phyloP scores from a whole-genome alignment of 2,888 invertebrate species.

The Drosophila nigricruria region DNA sequence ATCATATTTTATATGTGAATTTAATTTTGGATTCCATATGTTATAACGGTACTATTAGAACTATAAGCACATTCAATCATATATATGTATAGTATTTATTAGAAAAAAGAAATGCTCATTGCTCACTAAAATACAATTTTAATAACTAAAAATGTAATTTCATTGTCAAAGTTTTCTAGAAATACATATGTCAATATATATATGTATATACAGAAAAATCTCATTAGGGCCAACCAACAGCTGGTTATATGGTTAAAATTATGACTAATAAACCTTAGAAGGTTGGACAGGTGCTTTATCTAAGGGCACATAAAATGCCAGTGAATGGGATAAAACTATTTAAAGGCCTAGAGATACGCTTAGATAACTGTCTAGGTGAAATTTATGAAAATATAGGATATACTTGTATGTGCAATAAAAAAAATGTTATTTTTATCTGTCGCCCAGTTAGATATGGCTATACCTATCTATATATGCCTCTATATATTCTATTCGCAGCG shows the following conservation, averaged over 20 bases:
- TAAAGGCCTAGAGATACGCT: not conserved
- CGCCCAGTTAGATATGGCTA: not conserved
- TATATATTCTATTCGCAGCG: not conserved
- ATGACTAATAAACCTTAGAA: not conserved
- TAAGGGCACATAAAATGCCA: not conserved
- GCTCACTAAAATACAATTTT: not conserved
- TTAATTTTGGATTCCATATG: not conserved
- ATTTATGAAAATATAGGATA: not conserved
- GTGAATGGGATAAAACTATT: not conserved
- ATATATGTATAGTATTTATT: not conserved
- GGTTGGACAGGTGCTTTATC: not conserved
- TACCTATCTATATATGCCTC: not conserved
- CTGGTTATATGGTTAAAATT: not conserved
- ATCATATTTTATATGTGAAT: not conserved
- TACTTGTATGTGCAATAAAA: not conserved
- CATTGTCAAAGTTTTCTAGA: not conserved
- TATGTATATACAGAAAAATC: not conserved
- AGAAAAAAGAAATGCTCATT: not conserved
- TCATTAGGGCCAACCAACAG: not conserved
- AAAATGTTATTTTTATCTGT: constrained; percentile 2
- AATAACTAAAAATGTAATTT: not conserved
- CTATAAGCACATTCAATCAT: no score
- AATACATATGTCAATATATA: not conserved
- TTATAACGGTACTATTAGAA: not conserved
- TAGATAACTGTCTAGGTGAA: not conserved